Evolutionary conservation across 1,140 invertebrate genomes (phyloP), one percentile per base, ranked within the genome.

Genomic region (Bombus affinis): DNA sequence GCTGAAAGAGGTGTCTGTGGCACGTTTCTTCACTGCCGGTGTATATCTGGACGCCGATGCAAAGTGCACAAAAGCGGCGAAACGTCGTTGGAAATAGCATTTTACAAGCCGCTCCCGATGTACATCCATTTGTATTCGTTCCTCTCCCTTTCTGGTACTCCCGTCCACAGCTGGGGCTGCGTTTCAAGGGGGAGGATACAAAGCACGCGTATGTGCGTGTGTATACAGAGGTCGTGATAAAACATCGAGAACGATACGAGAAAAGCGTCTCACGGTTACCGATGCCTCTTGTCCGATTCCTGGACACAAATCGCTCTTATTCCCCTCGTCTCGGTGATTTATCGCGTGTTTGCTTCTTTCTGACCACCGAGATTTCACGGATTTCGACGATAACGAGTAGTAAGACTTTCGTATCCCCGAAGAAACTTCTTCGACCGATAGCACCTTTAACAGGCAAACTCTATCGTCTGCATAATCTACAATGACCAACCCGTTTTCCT

Each of bases 1-100:
- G 73, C 71, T 82, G 91, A 88, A 91, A 91, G 91, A 92, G 66
- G 90, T 87, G 89, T 92, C 88, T 85, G 82, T 75, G 62, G 77
- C 77, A 76, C 77, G 71, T 88, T 90, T 90, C 88, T 87, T 89
- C 84, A 47, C 47, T 70, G 28, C 32, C 22, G 9, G 47, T 22
- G 42, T 76, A 68, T 82, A 75, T 81, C 71, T 82, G 66, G 71
- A 72, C 44, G 25, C 80, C 84, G 74, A 87, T 84, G 77, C 57
- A 86, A 82, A 83, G 80, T 86, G 85, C 85, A 76, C 79, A 73
- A 76, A 76, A 86, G 73, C 76, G 78, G 82, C 74, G 78, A 44
- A 71, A 47, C 53, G 76, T 72, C 68, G 66, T 62, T 53, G n/a
- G 82, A 88, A 79, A 82, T 88, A 90, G 42, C 59, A 22, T 90